Percentiles rank a stretch among this genome's conserved stretches.
Conservation (phyloP, 2,888 invertebrate species). For the Shargacucullia verbasci region DNA sequence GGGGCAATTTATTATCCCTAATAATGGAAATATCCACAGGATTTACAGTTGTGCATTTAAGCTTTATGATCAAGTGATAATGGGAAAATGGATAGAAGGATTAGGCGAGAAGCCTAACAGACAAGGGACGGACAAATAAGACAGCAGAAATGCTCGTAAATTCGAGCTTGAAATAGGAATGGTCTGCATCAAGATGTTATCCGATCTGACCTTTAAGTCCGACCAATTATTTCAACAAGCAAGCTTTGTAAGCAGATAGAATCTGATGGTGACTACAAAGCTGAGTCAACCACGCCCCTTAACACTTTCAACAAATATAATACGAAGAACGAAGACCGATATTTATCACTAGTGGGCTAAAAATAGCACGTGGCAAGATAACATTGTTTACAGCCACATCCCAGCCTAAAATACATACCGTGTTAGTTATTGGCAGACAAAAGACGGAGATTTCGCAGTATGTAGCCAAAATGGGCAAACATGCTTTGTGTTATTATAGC, state of each 20-base stretch:
- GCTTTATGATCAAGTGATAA: constrained; percentile 31
- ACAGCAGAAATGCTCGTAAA: constrained; percentile 25
- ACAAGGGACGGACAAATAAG: constrained; percentile 18
- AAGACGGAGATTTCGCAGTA: constrained; percentile 10
- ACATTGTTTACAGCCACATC: constrained; percentile 40
- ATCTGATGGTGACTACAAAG: constrained; percentile 32
- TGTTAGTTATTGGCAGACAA: constrained; percentile 33
- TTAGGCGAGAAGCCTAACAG: constrained; percentile 14
- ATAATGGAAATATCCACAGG: constrained; percentile 41
- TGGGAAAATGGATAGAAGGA: constrained; percentile 33
- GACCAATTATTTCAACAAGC: constrained; percentile 45
- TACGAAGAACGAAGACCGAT: constrained; percentile 43
- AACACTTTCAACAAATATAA: constrained; percentile 38
- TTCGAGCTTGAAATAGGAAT: constrained; percentile 23
- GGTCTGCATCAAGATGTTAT: constrained; percentile 41
- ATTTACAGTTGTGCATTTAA: constrained; percentile 39
- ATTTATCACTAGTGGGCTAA: constrained; percentile 46
- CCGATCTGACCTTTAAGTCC: constrained; percentile 29
- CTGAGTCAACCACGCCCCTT: constrained; percentile 21
- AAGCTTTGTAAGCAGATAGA: constrained; percentile 35
- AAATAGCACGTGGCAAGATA: constrained; percentile 52
- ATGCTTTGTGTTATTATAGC: constrained; percentile 21
- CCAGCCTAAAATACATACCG: constrained; percentile 26
- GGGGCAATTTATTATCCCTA: constrained; percentile 44
- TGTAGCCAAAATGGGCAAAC: constrained; percentile 9